phyloP scores from a whole-genome alignment of 1,140 invertebrate species.

The Leptinotarsa texana region DNA sequence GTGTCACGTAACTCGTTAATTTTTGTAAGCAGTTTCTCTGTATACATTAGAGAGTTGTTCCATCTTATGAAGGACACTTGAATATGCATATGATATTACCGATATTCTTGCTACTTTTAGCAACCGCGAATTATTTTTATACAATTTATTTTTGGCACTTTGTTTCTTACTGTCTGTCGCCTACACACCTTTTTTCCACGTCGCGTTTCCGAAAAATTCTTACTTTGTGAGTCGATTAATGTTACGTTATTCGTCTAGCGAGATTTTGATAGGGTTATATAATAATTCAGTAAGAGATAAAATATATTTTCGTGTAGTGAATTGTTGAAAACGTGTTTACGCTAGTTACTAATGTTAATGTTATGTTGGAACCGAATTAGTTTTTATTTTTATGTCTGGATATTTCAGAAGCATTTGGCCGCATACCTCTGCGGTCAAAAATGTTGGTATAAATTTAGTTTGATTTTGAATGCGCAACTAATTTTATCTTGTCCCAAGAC shows the following conservation, averaged over 20 bases:
- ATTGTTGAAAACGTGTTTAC: background rate
- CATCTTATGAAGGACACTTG: too few species aligned
- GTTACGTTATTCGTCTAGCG: too few species aligned
- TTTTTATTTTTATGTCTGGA: slow-evolving; percentile 2
- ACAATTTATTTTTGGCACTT: too few species aligned
- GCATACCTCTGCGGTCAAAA: background rate
- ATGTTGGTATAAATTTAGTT: background rate
- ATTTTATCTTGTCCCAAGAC: background rate
- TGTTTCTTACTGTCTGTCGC: too few species aligned
- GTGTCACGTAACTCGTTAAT: too few species aligned
- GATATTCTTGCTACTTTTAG: too few species aligned
- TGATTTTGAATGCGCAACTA: background rate
- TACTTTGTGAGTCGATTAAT: background rate
- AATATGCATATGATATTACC: too few species aligned
- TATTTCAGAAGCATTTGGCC: background rate
- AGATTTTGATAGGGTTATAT: background rate
- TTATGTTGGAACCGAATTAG: background rate
- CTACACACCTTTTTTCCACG: too few species aligned
- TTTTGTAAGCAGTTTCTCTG: too few species aligned
- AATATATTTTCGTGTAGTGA: background rate
- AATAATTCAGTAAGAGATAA: background rate
- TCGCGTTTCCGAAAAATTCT: background rate
- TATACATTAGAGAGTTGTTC: too few species aligned
- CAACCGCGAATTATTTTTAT: too few species aligned
- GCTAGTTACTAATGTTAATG: background rate